A percentile compares a stretch with the other conserved stretches of the same genome.
Conservation (phyloP, 2,797 vertebrate genomes). For the Sphenopsis melanotis region DNA sequence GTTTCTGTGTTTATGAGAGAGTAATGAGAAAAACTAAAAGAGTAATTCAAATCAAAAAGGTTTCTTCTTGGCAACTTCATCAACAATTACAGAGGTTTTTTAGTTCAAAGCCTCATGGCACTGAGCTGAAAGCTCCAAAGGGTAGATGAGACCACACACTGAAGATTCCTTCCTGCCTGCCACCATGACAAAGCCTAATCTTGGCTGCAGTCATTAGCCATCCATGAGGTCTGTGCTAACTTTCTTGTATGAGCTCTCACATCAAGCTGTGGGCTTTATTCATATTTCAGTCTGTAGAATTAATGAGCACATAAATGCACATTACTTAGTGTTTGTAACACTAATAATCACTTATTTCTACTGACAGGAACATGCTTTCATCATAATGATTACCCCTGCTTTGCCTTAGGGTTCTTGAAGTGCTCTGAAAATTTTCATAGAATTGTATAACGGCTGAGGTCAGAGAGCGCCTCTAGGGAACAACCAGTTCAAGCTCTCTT, state of each 20-base stretch:
- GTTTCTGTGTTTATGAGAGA: neutral
- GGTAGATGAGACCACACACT: neutral
- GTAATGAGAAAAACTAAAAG: neutral
- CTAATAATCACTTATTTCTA: conserved; percentile 23
- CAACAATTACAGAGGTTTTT: neutral
- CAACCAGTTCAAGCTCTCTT: neutral
- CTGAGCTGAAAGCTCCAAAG: neutral
- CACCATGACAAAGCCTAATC: neutral
- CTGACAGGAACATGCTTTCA: conserved; percentile 10
- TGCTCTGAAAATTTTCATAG: neutral
- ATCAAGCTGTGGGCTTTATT: conserved; percentile 3
- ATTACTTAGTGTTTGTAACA: conserved; percentile 9
- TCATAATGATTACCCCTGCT: neutral
- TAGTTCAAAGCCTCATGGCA: neutral
- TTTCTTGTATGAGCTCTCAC: neutral
- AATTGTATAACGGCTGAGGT: neutral
- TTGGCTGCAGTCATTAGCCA: neutral
- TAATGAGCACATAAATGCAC: conserved; percentile 11
- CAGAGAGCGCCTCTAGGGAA: neutral
- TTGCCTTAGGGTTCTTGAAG: neutral
- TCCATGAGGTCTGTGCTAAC: neutral
- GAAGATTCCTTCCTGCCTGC: neutral
- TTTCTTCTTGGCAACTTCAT: neutral
- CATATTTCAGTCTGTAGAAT: neutral
- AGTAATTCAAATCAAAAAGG: neutral